These are phyloP conservation scores for Myotis daubentonii DNA, from an alignment of 2,797 vertebrate genomes.

Conservation along the genomic window DNA sequence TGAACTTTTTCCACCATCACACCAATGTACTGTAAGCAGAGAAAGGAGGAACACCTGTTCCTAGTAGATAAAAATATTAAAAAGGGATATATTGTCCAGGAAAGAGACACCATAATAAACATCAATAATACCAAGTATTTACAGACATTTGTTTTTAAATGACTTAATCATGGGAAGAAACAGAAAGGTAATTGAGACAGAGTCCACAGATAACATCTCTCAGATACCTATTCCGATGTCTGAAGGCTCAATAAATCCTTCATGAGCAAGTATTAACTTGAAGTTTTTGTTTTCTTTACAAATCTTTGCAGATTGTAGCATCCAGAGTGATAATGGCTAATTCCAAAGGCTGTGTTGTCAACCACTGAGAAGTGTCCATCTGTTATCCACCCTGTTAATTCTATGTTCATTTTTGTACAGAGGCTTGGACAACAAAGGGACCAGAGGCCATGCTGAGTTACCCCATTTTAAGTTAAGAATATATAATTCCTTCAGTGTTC, in stretches of 20 bases:
- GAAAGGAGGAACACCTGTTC: not conserved
- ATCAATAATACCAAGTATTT: not conserved
- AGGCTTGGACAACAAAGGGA: not conserved
- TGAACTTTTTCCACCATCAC: not conserved
- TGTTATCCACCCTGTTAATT: not conserved
- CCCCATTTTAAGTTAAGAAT: slow-evolving; percentile 21
- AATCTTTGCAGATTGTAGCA: not conserved
- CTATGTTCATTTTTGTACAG: not conserved
- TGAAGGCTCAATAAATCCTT: not conserved
- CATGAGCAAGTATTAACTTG: not conserved
- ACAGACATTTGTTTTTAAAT: not conserved
- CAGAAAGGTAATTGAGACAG: not conserved
- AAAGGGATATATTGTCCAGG: not conserved
- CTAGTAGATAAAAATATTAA: not conserved
- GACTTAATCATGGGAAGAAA: not conserved
- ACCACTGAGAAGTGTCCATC: not conserved
- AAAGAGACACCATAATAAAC: not conserved
- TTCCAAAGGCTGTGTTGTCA: not conserved
- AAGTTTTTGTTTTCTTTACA: not conserved
- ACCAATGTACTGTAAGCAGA: not conserved
- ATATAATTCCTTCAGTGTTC: slow-evolving; percentile 8
- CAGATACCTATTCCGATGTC: not conserved
- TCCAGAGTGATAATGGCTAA: not conserved
- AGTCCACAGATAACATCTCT: not conserved
- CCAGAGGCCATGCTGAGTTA: slow-evolving; percentile 9